Evolutionary conservation across 1,140 invertebrate species (phyloP).

Genomic region (Eriosoma lanigerum): DNA sequence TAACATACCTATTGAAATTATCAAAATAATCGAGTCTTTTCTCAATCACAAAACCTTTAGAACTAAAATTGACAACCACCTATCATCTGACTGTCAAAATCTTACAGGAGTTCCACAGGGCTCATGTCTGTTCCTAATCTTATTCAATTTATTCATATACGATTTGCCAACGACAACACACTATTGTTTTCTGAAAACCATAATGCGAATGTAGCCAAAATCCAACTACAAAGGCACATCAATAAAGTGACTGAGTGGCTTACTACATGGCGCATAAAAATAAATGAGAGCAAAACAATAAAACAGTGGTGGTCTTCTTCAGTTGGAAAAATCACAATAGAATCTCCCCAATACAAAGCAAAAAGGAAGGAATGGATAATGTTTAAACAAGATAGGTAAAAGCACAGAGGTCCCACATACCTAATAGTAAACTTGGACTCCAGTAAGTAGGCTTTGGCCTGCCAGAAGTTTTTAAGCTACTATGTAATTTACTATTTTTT

Average conservation of each 20-base stretch:
- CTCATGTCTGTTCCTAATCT: not conserved
- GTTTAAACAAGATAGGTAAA: too few species aligned
- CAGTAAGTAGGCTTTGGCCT: too few species aligned
- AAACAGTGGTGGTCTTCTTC: not conserved
- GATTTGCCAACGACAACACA: not conserved
- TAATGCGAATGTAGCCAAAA: not conserved
- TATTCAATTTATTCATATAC: not conserved
- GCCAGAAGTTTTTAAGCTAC: too few species aligned
- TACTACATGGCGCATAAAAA: not conserved
- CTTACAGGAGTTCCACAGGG: not conserved
- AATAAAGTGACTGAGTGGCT: not conserved
- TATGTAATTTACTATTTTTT: too few species aligned
- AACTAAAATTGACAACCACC: not conserved
- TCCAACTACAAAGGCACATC: not conserved
- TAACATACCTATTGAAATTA: not conserved
- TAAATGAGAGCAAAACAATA: not conserved
- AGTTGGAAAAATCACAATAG: slow-evolving; percentile 59
- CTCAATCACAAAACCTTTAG: not conserved
- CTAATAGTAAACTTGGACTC: too few species aligned
- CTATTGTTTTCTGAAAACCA: not conserved
- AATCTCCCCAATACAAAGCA: too few species aligned
- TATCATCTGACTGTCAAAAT: not conserved
- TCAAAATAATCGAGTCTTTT: not conserved
- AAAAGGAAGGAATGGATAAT: too few species aligned
- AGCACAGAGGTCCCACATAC: too few species aligned